Evolutionary conservation across 2,113 vertebrate genomes (phyloP).

Genomic region (Catagonus wagneri): DNA sequence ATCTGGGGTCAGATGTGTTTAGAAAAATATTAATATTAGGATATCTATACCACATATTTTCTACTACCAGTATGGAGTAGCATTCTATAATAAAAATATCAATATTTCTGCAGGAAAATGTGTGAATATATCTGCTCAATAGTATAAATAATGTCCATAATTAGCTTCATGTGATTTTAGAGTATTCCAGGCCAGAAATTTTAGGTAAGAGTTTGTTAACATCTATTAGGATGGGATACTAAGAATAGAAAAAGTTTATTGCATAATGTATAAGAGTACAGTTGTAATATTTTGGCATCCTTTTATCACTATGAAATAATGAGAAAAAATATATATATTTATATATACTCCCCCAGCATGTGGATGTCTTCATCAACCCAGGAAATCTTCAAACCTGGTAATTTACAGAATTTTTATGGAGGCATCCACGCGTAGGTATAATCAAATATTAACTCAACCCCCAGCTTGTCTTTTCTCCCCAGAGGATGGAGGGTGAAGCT

Average conservation of each 20-base stretch:
- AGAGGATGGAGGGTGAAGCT: too few species aligned
- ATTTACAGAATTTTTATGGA: too few species aligned
- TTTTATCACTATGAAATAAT: neutral
- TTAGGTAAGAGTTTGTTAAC: neutral
- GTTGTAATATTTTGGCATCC: neutral
- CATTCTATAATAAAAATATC: neutral
- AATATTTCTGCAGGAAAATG: conserved; percentile 2
- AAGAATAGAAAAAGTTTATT: neutral
- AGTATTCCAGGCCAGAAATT: neutral
- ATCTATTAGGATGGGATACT: neutral
- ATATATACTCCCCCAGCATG: too few species aligned
- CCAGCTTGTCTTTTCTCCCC: too few species aligned
- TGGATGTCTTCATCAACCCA: too few species aligned
- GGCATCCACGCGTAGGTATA: too few species aligned
- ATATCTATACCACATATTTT: neutral
- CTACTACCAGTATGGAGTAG: neutral
- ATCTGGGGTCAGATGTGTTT: neutral
- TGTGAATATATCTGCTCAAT: neutral
- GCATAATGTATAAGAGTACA: neutral
- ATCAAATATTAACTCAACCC: too few species aligned
- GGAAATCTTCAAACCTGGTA: too few species aligned
- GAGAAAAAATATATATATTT: neutral
- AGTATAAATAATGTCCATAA: neutral
- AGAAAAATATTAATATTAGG: neutral
- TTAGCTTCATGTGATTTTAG: neutral